These are phyloP conservation scores for Anguilla pacifica DNA, from an alignment of 2,797 vertebrate species.

Conservation along the genomic window DNA sequence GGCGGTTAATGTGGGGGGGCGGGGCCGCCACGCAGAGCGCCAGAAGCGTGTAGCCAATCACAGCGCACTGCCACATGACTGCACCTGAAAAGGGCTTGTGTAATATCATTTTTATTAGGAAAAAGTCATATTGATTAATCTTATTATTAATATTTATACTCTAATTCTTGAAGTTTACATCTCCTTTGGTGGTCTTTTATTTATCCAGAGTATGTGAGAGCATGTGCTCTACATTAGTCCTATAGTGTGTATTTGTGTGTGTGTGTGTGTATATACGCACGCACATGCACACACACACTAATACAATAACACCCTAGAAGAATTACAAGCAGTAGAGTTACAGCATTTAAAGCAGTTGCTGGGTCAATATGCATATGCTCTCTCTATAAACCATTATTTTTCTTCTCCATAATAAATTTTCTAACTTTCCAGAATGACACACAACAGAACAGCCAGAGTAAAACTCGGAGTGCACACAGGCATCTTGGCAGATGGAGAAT, in stretches of 20 bases:
- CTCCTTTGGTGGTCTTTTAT: not conserved
- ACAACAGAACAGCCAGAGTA: conserved; percentile 11
- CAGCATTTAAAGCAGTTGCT: not conserved
- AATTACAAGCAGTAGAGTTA: not conserved
- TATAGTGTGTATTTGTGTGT: not conserved
- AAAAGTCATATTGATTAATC: not conserved
- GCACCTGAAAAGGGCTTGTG: conserved; percentile 65
- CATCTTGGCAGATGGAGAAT: conserved; percentile 6
- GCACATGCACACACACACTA: not conserved
- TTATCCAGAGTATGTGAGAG: not conserved
- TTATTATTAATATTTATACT: not conserved
- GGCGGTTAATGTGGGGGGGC: conserved; percentile 92
- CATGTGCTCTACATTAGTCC: not conserved
- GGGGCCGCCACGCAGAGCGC: conserved; percentile 80
- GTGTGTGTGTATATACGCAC: not conserved
- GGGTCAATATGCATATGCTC: not conserved
- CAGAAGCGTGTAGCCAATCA: conserved; percentile 77
- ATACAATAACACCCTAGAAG: conserved; percentile 8
- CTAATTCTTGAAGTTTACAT: not conserved
- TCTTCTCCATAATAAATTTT: not conserved
- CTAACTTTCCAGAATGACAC: conserved; percentile 5
- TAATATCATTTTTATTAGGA: not conserved
- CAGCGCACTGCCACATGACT: conserved; percentile 73
- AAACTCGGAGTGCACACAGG: not conserved
- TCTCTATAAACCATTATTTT: not conserved